Evolutionary conservation across 1,140 invertebrate species (phyloP).

Genomic region (Nasonia longicornis): DNA sequence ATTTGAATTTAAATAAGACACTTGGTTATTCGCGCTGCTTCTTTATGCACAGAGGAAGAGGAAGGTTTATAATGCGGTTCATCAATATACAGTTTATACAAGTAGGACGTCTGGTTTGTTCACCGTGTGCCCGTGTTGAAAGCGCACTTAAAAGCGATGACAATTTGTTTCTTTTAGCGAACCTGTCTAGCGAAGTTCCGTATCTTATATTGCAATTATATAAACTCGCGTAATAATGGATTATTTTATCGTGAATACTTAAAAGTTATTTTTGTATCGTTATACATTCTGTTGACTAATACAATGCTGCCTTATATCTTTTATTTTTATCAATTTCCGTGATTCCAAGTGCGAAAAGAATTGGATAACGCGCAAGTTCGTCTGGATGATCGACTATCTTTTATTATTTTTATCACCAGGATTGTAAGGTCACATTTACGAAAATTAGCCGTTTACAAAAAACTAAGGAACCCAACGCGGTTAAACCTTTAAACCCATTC

Average conservation of each 20-base stretch:
- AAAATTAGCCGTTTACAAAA: background rate
- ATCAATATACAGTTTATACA: background rate
- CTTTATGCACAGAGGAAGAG: background rate
- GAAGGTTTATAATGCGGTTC: background rate
- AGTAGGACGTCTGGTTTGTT: background rate
- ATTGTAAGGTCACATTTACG: no score
- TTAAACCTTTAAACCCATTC: background rate
- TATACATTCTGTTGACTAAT: no score
- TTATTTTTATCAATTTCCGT: no score
- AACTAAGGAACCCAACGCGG: background rate
- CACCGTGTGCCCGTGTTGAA: background rate
- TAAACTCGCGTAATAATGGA: no score
- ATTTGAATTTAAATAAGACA: no score
- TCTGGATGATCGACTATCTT: no score
- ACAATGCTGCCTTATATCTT: no score
- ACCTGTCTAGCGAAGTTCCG: background rate
- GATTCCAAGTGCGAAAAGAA: no score
- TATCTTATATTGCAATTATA: no score
- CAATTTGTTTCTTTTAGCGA: background rate
- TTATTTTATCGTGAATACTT: background rate
- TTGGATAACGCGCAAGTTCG: no score
- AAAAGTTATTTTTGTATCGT: background rate
- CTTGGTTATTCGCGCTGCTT: background rate
- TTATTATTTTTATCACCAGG: no score
- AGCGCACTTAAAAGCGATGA: background rate